Evolutionary conservation across 2,797 vertebrate genomes (phyloP).

Genomic region (Enoplosus armatus): DNA sequence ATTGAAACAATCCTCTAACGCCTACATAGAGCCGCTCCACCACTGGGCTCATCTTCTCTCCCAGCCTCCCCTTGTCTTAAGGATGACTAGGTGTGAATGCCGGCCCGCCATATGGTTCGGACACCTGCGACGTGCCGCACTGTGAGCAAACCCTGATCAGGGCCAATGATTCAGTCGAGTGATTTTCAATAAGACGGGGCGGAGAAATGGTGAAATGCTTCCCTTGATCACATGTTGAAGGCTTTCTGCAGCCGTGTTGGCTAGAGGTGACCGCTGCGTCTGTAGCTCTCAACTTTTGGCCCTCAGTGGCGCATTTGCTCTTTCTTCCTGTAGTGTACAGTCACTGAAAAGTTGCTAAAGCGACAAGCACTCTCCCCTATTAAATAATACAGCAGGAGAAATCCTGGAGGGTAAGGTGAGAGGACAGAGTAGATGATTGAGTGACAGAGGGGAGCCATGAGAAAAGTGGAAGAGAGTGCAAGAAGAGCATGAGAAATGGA

Average conservation of each 20-base stretch:
- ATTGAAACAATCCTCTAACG: slow-evolving; percentile 18
- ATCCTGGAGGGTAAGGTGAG: slow-evolving; percentile 49
- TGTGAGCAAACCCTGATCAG: slow-evolving; percentile 25
- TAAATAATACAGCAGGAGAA: slow-evolving; percentile 67
- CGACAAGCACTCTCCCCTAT: slow-evolving; percentile 22
- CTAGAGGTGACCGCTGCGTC: background rate
- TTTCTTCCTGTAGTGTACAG: no score
- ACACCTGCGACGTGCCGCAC: slow-evolving; percentile 15
- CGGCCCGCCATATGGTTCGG: slow-evolving; percentile 28
- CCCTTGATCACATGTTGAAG: background rate
- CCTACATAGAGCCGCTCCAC: slow-evolving; percentile 30
- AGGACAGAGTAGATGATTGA: slow-evolving; percentile 45
- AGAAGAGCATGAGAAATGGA: slow-evolving; percentile 23
- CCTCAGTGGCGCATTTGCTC: background rate
- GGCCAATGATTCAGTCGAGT: slow-evolving; percentile 8
- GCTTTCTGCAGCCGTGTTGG: background rate
- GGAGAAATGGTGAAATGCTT: background rate
- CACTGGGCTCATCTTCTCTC: slow-evolving; percentile 30
- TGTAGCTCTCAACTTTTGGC: background rate
- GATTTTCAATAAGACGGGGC: background rate
- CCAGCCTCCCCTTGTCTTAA: slow-evolving; percentile 20
- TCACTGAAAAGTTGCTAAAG: slow-evolving; percentile 7
- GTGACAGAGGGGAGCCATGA: slow-evolving; percentile 21
- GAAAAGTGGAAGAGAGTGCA: slow-evolving; percentile 22
- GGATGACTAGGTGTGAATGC: slow-evolving; percentile 40